Evolutionary conservation across 2,888 invertebrate genomes (phyloP).

Genomic region (Carterocephalus palaemon): DNA sequence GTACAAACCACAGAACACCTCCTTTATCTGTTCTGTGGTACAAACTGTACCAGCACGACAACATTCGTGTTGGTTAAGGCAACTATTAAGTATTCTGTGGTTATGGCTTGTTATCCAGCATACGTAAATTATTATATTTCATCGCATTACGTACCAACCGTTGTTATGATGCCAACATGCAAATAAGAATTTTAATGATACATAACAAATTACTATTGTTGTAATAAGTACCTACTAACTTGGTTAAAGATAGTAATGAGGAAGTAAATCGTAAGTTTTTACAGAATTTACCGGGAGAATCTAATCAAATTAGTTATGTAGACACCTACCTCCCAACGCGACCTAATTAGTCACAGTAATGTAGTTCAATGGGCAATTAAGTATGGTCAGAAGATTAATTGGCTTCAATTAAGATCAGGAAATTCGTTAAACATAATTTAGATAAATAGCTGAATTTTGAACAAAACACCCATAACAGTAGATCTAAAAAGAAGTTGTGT

Average conservation of each 20-base stretch:
- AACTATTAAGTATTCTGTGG: conserved; percentile 2
- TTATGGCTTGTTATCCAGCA: conserved; percentile 9
- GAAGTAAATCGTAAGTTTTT: background rate
- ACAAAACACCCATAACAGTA: too few relatives aligned
- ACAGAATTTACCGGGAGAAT: background rate
- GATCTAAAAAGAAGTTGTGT: too few relatives aligned
- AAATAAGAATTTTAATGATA: conserved; percentile 17
- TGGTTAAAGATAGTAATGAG: conserved; percentile 4
- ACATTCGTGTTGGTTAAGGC: too few relatives aligned
- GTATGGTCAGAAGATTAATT: background rate
- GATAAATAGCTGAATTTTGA: background rate
- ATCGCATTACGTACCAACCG: conserved; percentile 7
- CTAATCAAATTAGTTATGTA: background rate
- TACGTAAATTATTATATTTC: conserved; percentile 22
- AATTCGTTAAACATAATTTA: background rate
- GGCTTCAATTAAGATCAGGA: conserved; percentile 1
- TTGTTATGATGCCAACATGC: conserved; percentile 15
- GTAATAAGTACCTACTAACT: background rate
- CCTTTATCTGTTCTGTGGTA: too few relatives aligned
- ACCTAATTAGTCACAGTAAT: conserved; percentile 2
- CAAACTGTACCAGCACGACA: too few relatives aligned
- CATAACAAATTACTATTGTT: conserved; percentile 9
- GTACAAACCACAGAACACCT: too few relatives aligned
- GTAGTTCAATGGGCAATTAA: conserved; percentile 14
- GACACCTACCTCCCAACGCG: too few relatives aligned